Conservation (phyloP, 2,888 invertebrate genomes). For the Agonopterix alstromeriana region DNA sequence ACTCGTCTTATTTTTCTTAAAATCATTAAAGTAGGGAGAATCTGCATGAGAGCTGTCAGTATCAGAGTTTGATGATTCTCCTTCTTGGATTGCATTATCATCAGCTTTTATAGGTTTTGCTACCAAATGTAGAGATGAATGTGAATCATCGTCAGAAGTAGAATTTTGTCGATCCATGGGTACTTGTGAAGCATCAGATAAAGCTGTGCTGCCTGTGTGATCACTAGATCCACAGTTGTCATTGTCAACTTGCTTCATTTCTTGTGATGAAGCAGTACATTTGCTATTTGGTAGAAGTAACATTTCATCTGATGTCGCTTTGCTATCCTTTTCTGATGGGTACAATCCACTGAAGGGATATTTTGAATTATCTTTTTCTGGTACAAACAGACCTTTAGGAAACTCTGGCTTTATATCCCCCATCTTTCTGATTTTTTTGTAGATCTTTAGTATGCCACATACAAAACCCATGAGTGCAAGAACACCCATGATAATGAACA, state of each 20-base stretch:
- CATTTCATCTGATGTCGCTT: constrained; percentile 65
- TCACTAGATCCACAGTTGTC: constrained; percentile 60
- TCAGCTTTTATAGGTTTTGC: constrained; percentile 38
- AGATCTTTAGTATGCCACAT: constrained; percentile 68
- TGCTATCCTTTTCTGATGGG: constrained; percentile 51
- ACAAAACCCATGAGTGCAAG: constrained; percentile 41
- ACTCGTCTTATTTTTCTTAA: constrained; percentile 34
- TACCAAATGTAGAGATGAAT: constrained; percentile 57
- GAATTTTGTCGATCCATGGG: constrained; percentile 55
- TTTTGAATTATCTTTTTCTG: constrained; percentile 62
- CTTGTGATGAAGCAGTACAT: constrained; percentile 41
- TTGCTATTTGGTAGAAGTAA: constrained; percentile 57
- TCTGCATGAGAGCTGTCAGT: constrained; percentile 42
- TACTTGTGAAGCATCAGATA: constrained; percentile 57
- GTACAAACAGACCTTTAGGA: constrained; percentile 78
- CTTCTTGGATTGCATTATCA: constrained; percentile 26
- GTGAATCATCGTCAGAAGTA: constrained; percentile 60
- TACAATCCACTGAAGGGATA: constrained; percentile 57
- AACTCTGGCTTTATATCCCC: constrained; percentile 81
- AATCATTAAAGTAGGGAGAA: constrained; percentile 47
- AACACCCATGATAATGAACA: constrained; percentile 45
- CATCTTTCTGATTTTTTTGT: constrained; percentile 79
- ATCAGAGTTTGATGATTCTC: constrained; percentile 23
- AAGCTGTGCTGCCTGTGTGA: constrained; percentile 64
- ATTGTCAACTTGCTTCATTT: constrained; percentile 49